Evolutionary conservation across 2,113 vertebrate genomes (phyloP).

Genomic region (Myrmophylax atrothorax): DNA sequence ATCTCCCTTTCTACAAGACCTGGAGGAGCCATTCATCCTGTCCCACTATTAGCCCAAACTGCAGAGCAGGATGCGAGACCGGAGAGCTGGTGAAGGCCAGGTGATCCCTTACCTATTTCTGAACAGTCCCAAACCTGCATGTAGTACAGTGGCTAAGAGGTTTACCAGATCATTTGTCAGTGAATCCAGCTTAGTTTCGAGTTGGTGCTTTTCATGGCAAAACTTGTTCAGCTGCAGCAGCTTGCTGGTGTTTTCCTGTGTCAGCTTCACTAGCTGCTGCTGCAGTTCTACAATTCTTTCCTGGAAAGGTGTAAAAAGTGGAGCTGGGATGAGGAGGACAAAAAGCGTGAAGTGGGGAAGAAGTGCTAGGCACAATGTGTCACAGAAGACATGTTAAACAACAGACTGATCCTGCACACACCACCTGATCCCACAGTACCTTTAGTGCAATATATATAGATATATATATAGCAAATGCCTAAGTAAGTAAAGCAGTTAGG

Average conservation of each 20-base stretch:
- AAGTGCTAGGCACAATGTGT: rapidly evolving
- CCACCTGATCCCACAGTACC: neutral
- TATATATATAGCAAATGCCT: neutral
- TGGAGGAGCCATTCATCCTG: neutral
- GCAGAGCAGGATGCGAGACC: neutral
- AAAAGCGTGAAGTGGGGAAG: neutral
- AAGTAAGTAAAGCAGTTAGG: neutral
- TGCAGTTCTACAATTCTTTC: slow-evolving; percentile 72
- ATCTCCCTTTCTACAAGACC: neutral
- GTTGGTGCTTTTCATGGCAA: slow-evolving; percentile 74
- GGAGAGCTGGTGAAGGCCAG: neutral
- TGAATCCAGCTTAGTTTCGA: slow-evolving; percentile 77
- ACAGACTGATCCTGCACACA: neutral
- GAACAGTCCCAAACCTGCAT: neutral
- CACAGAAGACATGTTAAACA: neutral
- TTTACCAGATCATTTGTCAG: slow-evolving; percentile 79
- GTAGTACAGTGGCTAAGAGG: neutral
- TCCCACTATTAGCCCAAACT: neutral
- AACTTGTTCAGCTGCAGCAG: slow-evolving; percentile 75
- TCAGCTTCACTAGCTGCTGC: slow-evolving; percentile 75
- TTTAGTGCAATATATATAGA: neutral
- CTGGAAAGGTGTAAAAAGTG: slow-evolving; percentile 61
- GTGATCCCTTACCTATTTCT: neutral
- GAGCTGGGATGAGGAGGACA: neutral
- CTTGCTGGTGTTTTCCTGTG: slow-evolving; percentile 78